Percentiles rank a stretch among this genome's conserved stretches.
phyloP scores from a whole-genome alignment of 2,888 invertebrate species.

The Odiellus spinosus region DNA sequence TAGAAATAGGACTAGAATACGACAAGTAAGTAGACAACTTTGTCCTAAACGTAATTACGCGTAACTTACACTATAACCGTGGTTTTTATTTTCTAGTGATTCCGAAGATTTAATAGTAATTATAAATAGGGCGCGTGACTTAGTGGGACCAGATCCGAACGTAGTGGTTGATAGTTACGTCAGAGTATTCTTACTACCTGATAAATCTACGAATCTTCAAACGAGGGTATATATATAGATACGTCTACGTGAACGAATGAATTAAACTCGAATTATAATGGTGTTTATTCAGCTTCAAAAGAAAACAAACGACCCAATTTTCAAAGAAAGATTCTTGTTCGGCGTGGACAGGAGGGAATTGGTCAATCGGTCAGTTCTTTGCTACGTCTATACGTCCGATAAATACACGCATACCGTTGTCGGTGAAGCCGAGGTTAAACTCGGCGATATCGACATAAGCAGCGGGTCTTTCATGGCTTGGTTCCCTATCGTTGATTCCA shows the following conservation, averaged over 20 bases:
- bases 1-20: constrained; percentile 58
- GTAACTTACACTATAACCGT: not conserved
- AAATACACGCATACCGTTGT: constrained; percentile 45
- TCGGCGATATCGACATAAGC: constrained; percentile 44
- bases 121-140: constrained; percentile 57
- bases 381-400: constrained; percentile 50
- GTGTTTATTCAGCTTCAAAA: constrained; percentile 40
- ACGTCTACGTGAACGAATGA: too few species aligned
- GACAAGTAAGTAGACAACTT: constrained; percentile 42
- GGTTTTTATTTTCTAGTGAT: constrained; percentile 31
- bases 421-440: constrained; percentile 50
- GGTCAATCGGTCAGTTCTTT: constrained; percentile 42
- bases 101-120: constrained; percentile 46
- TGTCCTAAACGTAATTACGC: not conserved
- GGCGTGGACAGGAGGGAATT: constrained; percentile 43
- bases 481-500: constrained; percentile 56
- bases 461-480: constrained; percentile 54
- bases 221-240: too few species aligned
- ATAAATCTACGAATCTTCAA: constrained; percentile 48
- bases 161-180: constrained; percentile 53
- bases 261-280: too few species aligned
- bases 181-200: constrained; percentile 54
- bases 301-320: constrained; percentile 51
- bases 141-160: constrained; percentile 43
- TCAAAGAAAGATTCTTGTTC: constrained; percentile 58